A percentile compares a stretch with the other conserved stretches of the same genome.
Conservation (phyloP, 2,113 vertebrate species). For the Megalops atlanticus region DNA sequence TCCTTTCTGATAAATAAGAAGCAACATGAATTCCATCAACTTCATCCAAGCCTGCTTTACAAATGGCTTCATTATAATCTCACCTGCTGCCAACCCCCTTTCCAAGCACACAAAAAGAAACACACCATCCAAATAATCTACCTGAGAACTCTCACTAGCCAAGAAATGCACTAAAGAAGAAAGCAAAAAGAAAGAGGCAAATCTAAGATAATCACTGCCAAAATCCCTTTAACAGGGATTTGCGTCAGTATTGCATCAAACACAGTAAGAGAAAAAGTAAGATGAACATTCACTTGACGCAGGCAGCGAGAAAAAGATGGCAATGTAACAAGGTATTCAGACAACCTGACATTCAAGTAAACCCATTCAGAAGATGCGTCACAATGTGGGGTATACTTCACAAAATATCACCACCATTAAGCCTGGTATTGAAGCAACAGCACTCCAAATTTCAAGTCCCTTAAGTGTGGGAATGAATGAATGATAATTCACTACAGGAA, state of each 20-base stretch:
- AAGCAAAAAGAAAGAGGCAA: not conserved
- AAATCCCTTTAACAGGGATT: not conserved
- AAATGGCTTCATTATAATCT: not conserved
- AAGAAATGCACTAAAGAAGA: not conserved
- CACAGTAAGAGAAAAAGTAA: not conserved
- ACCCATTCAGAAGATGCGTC: not conserved
- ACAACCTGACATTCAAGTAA: conserved; percentile 41
- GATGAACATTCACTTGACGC: not conserved
- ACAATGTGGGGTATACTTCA: conserved; percentile 3
- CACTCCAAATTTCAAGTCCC: conserved; percentile 39
- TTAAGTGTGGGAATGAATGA: conserved; percentile 27
- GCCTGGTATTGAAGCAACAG: not conserved
- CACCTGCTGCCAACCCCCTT: not conserved
- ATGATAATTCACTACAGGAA: conserved; percentile 29
- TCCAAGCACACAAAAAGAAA: not conserved
- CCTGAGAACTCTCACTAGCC: not conserved
- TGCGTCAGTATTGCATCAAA: not conserved
- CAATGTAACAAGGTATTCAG: not conserved
- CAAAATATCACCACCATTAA: not conserved
- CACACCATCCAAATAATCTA: too few relatives aligned
- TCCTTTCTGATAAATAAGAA: not conserved
- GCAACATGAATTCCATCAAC: not conserved
- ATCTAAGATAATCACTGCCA: not conserved
- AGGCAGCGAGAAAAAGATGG: conserved; percentile 1
- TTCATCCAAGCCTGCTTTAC: not conserved